phyloP scores from a whole-genome alignment of 2,797 vertebrate species.

The Odontamblyopus lacepedii region DNA sequence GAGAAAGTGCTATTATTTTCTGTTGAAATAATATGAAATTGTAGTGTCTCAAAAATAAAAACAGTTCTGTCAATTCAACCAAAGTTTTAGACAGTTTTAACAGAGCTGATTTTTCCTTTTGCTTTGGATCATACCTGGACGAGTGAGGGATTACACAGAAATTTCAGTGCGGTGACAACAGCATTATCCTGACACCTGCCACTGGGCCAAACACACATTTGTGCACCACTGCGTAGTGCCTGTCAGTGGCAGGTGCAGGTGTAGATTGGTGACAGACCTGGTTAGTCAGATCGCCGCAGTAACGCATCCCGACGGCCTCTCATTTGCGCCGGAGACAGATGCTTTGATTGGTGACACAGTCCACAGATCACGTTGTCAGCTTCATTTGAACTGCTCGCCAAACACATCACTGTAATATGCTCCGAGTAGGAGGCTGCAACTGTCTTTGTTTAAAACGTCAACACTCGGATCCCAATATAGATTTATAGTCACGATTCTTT shows the following conservation, averaged over 20 bases:
- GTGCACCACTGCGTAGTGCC: too few species aligned
- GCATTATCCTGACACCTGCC: too few species aligned
- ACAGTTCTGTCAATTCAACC: too few species aligned
- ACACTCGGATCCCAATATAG: not conserved
- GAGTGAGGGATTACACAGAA: too few species aligned
- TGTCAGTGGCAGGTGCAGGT: not conserved
- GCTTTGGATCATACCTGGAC: too few species aligned
- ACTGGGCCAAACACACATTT: too few species aligned
- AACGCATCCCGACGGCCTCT: constrained; percentile 53
- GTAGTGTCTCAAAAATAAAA: too few species aligned
- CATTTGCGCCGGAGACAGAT: constrained; percentile 42
- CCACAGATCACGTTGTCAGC: constrained; percentile 34
- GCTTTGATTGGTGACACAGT: constrained; percentile 24
- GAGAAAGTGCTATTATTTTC: too few species aligned
- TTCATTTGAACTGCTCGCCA: constrained; percentile 21
- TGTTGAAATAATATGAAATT: too few species aligned
- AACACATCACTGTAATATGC: not conserved
- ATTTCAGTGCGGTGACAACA: too few species aligned
- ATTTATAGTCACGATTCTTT: not conserved
- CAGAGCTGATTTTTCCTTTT: too few species aligned
- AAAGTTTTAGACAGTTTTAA: too few species aligned
- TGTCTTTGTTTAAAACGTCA: not conserved
- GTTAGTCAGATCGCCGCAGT: constrained; percentile 41
- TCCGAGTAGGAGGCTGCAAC: not conserved
- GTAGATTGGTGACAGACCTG: constrained; percentile 30